Percentiles rank a stretch among this genome's conserved stretches.
Evolutionary conservation across 2,113 vertebrate species (phyloP).

Genomic region (Microcebus jonahi): DNA sequence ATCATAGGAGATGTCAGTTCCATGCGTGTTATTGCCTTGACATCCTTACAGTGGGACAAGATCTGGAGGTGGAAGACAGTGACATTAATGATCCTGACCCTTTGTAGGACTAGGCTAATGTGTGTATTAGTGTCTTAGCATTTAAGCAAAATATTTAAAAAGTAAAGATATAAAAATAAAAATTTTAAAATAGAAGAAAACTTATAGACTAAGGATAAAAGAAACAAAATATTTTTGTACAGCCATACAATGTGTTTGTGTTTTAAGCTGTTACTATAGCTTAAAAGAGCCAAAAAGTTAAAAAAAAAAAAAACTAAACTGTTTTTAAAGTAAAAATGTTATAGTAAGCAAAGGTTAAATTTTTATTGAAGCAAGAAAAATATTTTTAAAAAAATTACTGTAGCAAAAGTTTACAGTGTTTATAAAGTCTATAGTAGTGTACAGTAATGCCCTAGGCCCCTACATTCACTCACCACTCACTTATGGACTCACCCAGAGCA

Average conservation of each 20-base stretch:
- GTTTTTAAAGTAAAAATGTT: neutral
- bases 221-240: neutral
- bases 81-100: neutral
- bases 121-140: neutral
- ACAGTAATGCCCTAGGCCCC: neutral
- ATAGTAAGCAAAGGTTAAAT: neutral
- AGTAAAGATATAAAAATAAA: neutral
- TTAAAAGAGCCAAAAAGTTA: neutral
- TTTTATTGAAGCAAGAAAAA: neutral
- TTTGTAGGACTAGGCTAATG: neutral
- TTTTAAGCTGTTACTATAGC: neutral
- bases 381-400: neutral
- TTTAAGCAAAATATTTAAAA: neutral
- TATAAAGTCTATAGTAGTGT: neutral
- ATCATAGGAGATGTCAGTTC: neutral
- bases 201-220: neutral
- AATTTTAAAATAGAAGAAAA: neutral
- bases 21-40: neutral
- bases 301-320: neutral
- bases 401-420: neutral
- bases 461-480: neutral
- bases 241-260: neutral
- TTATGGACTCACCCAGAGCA: neutral
- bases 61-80: neutral
- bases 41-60: neutral